Percentiles rank a stretch among this genome's conserved stretches.
Conservation (phyloP, 1,140 invertebrate genomes). For the Lanistes nyassanus region DNA sequence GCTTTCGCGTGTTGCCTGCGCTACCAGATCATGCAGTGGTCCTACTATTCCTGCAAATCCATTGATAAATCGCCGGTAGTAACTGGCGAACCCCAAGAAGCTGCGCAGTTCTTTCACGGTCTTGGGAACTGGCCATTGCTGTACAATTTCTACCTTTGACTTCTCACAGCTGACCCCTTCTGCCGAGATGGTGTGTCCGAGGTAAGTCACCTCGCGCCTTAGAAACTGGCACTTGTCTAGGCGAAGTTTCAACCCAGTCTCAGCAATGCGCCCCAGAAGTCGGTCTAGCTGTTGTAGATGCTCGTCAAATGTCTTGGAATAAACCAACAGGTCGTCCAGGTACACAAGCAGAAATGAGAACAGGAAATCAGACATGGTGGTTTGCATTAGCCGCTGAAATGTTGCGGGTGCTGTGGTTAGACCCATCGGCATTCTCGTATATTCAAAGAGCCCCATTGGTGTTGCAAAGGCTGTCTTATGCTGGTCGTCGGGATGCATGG, state of each 20-base stretch:
- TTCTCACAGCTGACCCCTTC: slow-evolving; percentile 44
- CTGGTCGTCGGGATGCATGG: too few species aligned
- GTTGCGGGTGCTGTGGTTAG: too few species aligned
- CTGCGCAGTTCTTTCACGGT: slow-evolving; percentile 45
- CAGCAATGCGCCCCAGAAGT: slow-evolving; percentile 29
- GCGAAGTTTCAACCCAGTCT: slow-evolving; percentile 59
- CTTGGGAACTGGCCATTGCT: slow-evolving; percentile 48
- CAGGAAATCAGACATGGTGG: slow-evolving; percentile 27
- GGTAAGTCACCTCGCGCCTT: slow-evolving; percentile 39
- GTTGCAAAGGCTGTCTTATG: too few species aligned
- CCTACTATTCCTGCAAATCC: slow-evolving; percentile 45
- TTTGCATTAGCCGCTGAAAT: slow-evolving; percentile 51
- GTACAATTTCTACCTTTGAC: slow-evolving; percentile 53
- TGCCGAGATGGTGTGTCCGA: slow-evolving; percentile 47
- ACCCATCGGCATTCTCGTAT: too few species aligned
- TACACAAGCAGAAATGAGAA: slow-evolving; percentile 37
- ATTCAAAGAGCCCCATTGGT: too few species aligned
- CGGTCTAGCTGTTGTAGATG: slow-evolving; percentile 26
- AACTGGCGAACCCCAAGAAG: slow-evolving; percentile 53
- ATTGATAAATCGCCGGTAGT: slow-evolving; percentile 44
- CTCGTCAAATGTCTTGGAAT: slow-evolving; percentile 21
- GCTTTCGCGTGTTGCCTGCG: slow-evolving; percentile 12
- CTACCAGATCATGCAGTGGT: slow-evolving; percentile 34
- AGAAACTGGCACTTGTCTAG: too few species aligned
- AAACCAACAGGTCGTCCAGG: slow-evolving; percentile 32